Percentiles rank a stretch among this genome's conserved stretches.
phyloP scores from a whole-genome alignment of 2,888 invertebrate species.

The Pristionchus entomophagus region DNA sequence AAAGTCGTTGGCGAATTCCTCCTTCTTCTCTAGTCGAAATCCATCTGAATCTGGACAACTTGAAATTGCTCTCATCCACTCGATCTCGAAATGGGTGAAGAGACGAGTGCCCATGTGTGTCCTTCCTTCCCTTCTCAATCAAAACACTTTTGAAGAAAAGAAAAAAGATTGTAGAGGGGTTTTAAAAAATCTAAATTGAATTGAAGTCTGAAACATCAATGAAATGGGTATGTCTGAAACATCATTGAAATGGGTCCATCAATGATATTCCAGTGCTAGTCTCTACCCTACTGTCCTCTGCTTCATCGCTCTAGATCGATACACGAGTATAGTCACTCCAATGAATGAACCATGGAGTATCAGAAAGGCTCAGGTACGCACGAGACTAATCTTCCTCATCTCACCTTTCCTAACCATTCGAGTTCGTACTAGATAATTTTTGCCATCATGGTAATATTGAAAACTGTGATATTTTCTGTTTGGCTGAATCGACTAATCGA shows the following conservation, averaged over 20 bases:
- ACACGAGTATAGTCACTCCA: conserved; percentile 78
- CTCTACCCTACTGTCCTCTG: conserved; percentile 96
- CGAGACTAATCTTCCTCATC: not conserved
- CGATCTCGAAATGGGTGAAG: not conserved
- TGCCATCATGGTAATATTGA: too few species aligned
- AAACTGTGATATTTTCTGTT: too few species aligned
- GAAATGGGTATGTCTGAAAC: too few species aligned
- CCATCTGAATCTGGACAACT: not conserved
- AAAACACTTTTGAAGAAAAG: too few species aligned
- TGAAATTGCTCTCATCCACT: conserved; percentile 6
- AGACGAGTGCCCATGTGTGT: not conserved
- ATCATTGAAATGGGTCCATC: not conserved
- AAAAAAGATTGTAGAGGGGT: too few species aligned
- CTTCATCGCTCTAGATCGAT: conserved; percentile 96
- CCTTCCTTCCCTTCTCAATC: too few species aligned
- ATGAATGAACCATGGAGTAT: conserved; percentile 72
- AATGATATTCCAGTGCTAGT: conserved; percentile 86
- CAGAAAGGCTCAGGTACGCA: conserved; percentile 62
- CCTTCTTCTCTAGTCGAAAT: not conserved
- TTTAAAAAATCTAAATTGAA: too few species aligned
- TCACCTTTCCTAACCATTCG: too few species aligned
- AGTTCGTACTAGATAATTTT: too few species aligned
- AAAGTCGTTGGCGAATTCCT: too few species aligned
- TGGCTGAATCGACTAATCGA: too few species aligned
- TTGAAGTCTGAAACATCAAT: too few species aligned